phyloP scores from a whole-genome alignment of 2,113 vertebrate species.

The Gavia stellata region DNA sequence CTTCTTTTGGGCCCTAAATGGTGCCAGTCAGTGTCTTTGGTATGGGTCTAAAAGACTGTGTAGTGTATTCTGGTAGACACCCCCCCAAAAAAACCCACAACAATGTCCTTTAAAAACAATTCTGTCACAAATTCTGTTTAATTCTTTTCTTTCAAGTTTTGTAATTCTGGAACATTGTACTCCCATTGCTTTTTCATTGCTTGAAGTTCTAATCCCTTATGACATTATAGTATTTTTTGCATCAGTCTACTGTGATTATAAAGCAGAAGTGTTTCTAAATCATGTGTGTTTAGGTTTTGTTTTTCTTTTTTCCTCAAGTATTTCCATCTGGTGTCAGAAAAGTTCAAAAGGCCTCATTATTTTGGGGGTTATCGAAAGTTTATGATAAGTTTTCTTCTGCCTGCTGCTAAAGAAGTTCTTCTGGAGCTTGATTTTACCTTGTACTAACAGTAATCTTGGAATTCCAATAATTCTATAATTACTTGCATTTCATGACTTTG shows the following conservation, averaged over 20 bases:
- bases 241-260: neutral
- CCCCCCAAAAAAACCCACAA: accelerated
- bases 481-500: conserved; percentile 2
- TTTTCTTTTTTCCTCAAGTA: neutral
- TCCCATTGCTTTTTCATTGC: neutral
- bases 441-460: neutral
- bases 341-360: neutral
- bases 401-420: neutral
- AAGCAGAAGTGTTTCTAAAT: neutral
- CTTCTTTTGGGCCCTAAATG: neutral
- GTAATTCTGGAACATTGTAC: neutral
- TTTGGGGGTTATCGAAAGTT: neutral
- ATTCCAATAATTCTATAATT: conserved; percentile 14
- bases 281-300: neutral
- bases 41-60: neutral
- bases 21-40: neutral
- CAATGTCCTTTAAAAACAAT: neutral
- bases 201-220: neutral
- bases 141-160: neutral
- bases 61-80: neutral
- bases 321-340: neutral
- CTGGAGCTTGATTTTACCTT: conserved; percentile 12
- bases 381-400: neutral
- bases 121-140: neutral
- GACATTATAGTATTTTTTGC: neutral